phyloP scores from a whole-genome alignment of 1,140 invertebrate genomes.

The Anoplolepis gracilipes region DNA sequence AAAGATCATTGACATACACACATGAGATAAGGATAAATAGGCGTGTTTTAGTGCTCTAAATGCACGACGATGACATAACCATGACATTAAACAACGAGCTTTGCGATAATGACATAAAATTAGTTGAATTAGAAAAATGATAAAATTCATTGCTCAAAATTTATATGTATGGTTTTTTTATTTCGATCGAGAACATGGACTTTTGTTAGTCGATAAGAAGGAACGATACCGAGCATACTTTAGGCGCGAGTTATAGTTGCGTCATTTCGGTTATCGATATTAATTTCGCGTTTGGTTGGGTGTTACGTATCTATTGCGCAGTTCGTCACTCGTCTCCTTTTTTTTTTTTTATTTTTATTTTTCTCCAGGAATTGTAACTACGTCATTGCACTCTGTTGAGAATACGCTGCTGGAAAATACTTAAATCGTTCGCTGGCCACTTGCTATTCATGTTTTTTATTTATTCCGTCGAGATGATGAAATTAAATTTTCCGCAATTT shows the following conservation, averaged over 20 bases:
- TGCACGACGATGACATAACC: neutral
- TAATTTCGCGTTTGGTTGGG: conserved; percentile 46
- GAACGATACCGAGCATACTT: neutral
- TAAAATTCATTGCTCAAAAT: neutral
- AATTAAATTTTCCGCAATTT: conserved; percentile 59
- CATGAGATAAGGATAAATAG: conserved; percentile 1
- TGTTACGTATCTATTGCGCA: conserved; percentile 29
- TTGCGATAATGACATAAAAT: conserved; percentile 9
- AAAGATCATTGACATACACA: conserved; percentile 9
- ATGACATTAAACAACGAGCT: neutral
- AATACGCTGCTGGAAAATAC: conserved; percentile 35
- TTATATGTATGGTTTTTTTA: conserved; percentile 5
- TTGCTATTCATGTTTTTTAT: conserved; percentile 54
- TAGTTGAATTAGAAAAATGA: conserved; percentile 21
- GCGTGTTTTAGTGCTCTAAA: too few species aligned
- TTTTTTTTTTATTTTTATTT: neutral
- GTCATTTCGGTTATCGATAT: conserved; percentile 46
- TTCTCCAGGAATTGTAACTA: conserved; percentile 3
- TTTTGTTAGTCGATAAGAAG: neutral
- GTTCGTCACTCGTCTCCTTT: neutral
- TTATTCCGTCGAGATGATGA: conserved; percentile 51
- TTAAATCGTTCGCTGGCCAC: conserved; percentile 34
- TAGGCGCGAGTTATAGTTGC: neutral
- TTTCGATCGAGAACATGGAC: neutral
- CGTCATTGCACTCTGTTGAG: conserved; percentile 12